A percentile compares a stretch with the other conserved stretches of the same genome.
Evolutionary conservation across 2,888 invertebrate genomes (phyloP).

Genomic region (Drosophila histrio): DNA sequence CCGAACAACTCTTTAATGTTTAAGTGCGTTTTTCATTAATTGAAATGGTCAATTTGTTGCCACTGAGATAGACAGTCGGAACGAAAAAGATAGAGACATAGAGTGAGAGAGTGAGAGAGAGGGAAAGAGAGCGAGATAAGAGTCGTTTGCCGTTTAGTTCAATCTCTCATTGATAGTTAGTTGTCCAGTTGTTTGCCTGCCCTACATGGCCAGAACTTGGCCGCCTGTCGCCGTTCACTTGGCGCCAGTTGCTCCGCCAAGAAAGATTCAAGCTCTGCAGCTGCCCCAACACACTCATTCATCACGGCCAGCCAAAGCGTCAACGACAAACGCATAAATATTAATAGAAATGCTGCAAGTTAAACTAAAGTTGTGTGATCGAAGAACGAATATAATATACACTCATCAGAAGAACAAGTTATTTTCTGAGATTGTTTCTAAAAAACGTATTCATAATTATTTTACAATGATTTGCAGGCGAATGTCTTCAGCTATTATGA

Average conservation of each 20-base stretch:
- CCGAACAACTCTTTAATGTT: constrained; percentile 60
- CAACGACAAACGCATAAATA: constrained; percentile 63
- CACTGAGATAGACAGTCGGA: constrained; percentile 26
- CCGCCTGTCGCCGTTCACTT: constrained; percentile 31
- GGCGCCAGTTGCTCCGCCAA: constrained; percentile 22
- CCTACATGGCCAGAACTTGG: constrained; percentile 59
- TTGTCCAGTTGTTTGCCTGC: constrained; percentile 40
- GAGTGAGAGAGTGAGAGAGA: not conserved
- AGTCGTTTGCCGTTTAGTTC: constrained; percentile 37
- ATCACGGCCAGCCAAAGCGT: constrained; percentile 53
- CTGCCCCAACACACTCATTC: constrained; percentile 56
- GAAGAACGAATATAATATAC: constrained; percentile 21
- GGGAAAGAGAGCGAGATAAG: constrained; percentile 9
- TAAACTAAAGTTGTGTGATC: not conserved
- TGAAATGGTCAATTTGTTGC: constrained; percentile 76
- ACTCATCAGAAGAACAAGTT: constrained; percentile 2
- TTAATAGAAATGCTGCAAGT: constrained; percentile 49
- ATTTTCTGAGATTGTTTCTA: not conserved
- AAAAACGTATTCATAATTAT: not conserved
- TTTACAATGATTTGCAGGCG: not conserved
- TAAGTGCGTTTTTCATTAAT: constrained; percentile 78
- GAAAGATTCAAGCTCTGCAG: constrained; percentile 35
- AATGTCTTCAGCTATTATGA: too few relatives aligned
- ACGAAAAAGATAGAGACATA: not conserved
- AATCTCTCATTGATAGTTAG: constrained; percentile 53